Percentiles rank a stretch among this genome's conserved stretches.
Evolutionary conservation across 2,797 vertebrate genomes (phyloP).

Genomic region (Lepilemur septentrionalis): DNA sequence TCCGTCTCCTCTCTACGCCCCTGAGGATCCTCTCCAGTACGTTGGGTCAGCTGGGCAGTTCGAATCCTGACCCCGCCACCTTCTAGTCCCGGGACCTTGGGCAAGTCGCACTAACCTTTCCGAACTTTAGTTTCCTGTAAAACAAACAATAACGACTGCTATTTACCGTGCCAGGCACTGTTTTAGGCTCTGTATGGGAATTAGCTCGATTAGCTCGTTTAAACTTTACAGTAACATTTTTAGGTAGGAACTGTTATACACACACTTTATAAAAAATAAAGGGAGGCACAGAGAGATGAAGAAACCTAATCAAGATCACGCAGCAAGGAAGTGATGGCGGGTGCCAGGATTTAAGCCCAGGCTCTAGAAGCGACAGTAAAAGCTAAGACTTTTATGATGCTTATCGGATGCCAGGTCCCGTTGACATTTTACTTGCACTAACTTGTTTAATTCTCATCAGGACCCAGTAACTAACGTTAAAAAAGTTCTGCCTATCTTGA

Average conservation of each 20-base stretch:
- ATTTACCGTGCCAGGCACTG: not conserved
- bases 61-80: not conserved
- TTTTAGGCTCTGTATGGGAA: not conserved
- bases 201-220: not conserved
- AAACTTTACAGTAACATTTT: not conserved
- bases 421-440: not conserved
- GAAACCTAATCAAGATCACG: not conserved
- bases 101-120: not conserved
- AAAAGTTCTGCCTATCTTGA: not conserved
- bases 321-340: not conserved
- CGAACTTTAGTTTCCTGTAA: constrained; percentile 40
- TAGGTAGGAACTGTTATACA: not conserved
- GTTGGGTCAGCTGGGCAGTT: not conserved
- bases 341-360: not conserved
- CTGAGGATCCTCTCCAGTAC: not conserved
- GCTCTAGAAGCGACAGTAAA: not conserved
- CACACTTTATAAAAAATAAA: not conserved
- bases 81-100: not conserved
- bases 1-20: not conserved
- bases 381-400: not conserved
- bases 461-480: not conserved
- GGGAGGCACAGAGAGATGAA: not conserved
- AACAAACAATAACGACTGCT: not conserved
- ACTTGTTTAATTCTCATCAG: not conserved
- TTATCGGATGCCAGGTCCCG: not conserved